Evolutionary conservation across 2,888 invertebrate species (phyloP).

Genomic region (Tethea ocularis): DNA sequence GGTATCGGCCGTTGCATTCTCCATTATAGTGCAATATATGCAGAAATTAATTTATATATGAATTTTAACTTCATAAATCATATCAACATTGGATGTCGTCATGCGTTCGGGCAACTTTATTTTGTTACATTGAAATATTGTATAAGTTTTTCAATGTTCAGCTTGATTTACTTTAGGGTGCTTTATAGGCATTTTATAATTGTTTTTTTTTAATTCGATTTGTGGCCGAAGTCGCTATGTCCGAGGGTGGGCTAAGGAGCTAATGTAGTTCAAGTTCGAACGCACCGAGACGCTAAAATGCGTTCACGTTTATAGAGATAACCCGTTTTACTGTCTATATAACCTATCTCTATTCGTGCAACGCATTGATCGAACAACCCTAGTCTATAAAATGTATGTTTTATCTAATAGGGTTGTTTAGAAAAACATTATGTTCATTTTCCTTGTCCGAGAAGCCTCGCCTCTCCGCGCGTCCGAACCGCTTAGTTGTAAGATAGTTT

Average conservation of each 20-base stretch:
- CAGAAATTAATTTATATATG: background rate
- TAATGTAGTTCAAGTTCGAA: constrained; percentile 52
- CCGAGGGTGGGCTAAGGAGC: constrained; percentile 65
- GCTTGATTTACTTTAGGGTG: constrained; percentile 58
- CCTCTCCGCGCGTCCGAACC: constrained; percentile 61
- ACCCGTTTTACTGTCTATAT: constrained; percentile 23
- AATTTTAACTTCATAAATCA: constrained; percentile 3
- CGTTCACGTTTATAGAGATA: constrained; percentile 43
- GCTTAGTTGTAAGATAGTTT: constrained; percentile 67
- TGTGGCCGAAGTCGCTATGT: constrained; percentile 75
- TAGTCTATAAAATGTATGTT: constrained; percentile 25
- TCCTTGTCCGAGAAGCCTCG: constrained; percentile 39
- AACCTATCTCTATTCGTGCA: constrained; percentile 19
- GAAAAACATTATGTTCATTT: constrained; percentile 32
- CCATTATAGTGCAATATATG: background rate
- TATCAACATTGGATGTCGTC: background rate
- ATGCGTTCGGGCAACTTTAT: constrained; percentile 18
- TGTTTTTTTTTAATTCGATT: constrained; percentile 44
- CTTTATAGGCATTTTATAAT: constrained; percentile 62
- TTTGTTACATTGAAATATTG: constrained; percentile 37
- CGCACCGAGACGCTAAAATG: constrained; percentile 50
- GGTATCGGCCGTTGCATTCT: background rate
- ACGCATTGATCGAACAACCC: constrained; percentile 35
- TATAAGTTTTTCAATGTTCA: constrained; percentile 43
- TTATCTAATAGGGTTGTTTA: constrained; percentile 28